Conservation (phyloP, 1,140 invertebrate genomes). For the Drosophila micromelanica region DNA sequence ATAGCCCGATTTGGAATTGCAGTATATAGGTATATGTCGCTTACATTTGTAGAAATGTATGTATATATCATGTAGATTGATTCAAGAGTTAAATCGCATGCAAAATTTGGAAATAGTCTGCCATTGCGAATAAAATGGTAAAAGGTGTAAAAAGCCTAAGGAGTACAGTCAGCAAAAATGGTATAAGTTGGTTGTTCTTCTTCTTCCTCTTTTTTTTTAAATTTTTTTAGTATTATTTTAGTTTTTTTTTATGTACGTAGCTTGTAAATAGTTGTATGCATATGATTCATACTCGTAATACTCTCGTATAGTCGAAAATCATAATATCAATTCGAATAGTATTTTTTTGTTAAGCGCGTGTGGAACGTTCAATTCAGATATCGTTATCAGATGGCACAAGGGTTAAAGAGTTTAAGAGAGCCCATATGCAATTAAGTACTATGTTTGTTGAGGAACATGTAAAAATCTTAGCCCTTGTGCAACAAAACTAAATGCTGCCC, state of each 20-base stretch:
- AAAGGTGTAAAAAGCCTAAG: constrained; percentile 82
- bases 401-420: constrained; percentile 18
- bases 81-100: constrained; percentile 51
- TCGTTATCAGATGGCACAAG: constrained; percentile 35
- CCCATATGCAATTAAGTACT: constrained; percentile 15
- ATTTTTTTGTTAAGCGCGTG: not conserved
- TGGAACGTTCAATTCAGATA: constrained; percentile 30
- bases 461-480: constrained; percentile 63
- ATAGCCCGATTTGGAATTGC: constrained; percentile 10
- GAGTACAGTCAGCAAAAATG: constrained; percentile 81
- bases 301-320: not conserved
- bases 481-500: constrained; percentile 47
- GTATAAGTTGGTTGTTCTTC: constrained; percentile 68
- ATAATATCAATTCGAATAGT: constrained; percentile 18
- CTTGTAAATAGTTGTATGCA: constrained; percentile 63
- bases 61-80: constrained; percentile 24
- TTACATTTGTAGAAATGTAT: constrained; percentile 13
- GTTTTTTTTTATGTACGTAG: constrained; percentile 27
- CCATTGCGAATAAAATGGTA: constrained; percentile 77
- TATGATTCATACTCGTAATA: constrained; percentile 20
- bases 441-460: constrained; percentile 37
- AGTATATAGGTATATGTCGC: constrained; percentile 2
- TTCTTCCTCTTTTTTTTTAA: constrained; percentile 31
- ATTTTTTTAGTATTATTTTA: not conserved
- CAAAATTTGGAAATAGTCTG: constrained; percentile 61